Conservation (phyloP, 1,140 invertebrate genomes). For the Pseudomyrmex sp. region DNA sequence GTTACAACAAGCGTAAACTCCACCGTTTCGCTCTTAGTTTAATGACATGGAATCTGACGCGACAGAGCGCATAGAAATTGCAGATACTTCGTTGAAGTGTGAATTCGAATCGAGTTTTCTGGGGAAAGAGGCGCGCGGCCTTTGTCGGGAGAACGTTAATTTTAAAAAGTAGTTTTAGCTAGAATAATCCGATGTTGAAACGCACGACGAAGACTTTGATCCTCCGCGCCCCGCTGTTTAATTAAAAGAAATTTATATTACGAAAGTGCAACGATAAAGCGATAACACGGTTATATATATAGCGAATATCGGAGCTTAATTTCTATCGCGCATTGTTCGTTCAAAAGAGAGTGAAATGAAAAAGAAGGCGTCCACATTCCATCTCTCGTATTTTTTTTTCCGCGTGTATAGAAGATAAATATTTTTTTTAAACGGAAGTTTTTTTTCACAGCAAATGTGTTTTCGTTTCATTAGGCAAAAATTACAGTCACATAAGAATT, state of each 20-base stretch:
- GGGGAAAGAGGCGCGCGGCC: neutral
- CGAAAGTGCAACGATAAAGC: neutral
- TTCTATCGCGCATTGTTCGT: neutral
- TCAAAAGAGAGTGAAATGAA: neutral
- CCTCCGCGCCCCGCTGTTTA: neutral
- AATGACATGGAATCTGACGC: conserved; percentile 41
- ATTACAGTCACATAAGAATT: conserved; percentile 7
- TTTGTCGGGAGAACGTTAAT: neutral
- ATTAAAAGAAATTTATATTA: conserved; percentile 29
- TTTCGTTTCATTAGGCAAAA: conserved; percentile 48
- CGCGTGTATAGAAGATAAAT: conserved; percentile 8
- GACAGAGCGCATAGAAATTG: conserved; percentile 51
- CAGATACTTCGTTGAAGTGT: conserved; percentile 23
- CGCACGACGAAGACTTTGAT: conserved; percentile 1
- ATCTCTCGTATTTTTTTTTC: conserved; percentile 3
- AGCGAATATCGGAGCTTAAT: no score
- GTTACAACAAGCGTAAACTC: conserved; percentile 47
- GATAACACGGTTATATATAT: no score
- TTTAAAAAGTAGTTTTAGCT: conserved; percentile 18
- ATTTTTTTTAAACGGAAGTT: conserved; percentile 14
- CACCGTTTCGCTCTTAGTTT: conserved; percentile 39
- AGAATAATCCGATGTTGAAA: conserved; percentile 10
- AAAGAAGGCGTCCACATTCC: neutral
- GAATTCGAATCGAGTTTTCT: neutral
- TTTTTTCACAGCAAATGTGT: conserved; percentile 29